phyloP scores from a whole-genome alignment of 1,140 invertebrate genomes.

The Aphaenogaster ashmeadi region DNA sequence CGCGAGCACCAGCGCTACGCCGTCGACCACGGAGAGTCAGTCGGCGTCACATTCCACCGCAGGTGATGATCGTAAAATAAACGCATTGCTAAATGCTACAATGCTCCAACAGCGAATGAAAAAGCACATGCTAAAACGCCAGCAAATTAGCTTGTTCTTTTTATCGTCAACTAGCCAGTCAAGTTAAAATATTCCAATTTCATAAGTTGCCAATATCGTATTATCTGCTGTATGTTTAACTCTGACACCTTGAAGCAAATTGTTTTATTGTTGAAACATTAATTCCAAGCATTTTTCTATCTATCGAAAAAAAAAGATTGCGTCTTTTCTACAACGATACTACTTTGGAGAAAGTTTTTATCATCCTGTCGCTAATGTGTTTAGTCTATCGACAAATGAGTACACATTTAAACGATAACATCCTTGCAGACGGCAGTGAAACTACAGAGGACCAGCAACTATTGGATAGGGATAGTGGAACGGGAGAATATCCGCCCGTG shows the following conservation, averaged over 20 bases:
- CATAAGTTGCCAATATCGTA: neutral
- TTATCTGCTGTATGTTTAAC: neutral
- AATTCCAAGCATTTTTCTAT: slow-evolving; percentile 10
- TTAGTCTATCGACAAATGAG: neutral
- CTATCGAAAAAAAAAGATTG: neutral
- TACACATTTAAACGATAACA: neutral
- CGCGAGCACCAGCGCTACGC: slow-evolving; percentile 85
- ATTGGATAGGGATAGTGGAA: slow-evolving; percentile 79
- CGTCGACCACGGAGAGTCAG: slow-evolving; percentile 86
- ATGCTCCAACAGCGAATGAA: neutral
- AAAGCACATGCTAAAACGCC: neutral
- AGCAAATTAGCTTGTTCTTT: neutral
- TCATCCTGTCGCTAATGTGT: neutral
- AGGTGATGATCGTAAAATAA: slow-evolving; percentile 74
- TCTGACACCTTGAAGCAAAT: neutral
- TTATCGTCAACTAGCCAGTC: neutral
- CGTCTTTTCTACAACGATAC: neutral
- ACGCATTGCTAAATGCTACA: neutral
- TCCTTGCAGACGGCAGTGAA: slow-evolving; percentile 83
- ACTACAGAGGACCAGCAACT: slow-evolving; percentile 85
- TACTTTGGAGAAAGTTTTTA: slow-evolving; percentile 32
- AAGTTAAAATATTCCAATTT: slow-evolving; percentile 7
- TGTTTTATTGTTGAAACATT: neutral
- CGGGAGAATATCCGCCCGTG: slow-evolving; percentile 76
- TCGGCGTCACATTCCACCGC: slow-evolving; percentile 86